Base-by-base conservation (phyloP, 92 coral and sea anemone species). In the Heteractis magnifica region DNA sequence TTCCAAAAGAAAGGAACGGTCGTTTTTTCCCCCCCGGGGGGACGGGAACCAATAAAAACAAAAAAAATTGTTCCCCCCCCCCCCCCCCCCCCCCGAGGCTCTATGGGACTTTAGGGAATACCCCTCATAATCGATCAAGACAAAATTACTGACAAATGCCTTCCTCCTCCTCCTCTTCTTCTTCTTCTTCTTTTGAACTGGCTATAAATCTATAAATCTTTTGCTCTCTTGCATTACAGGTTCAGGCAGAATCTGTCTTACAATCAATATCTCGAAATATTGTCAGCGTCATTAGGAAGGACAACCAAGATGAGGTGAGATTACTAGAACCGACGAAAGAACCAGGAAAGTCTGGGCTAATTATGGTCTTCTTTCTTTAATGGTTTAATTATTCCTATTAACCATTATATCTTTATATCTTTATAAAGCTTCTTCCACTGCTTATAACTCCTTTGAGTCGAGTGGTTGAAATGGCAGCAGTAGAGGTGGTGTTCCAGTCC, bases 201-300 rank as follows among this genome's bases (percentile, higher is more conserved):
- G 1, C 26, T 26, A 26, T 26, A 26, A 26, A 26, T 26, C 26
- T 26, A 26, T 26, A 26, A 26, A 26, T 26, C 15, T 68, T 15
- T 14, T 52, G 59, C 11, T 56, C 7, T 34, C 5, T 85, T 20
- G 62, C 23, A 9, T 4, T 78, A 23, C 71, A 93, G 97, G 87
- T 20, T 53, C 95, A 91, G 79, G 85, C 90, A 49, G 94, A 92
- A 21, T 74, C 90, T 19, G 87, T 93, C 18, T 73, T 91, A 5
- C 82, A 88, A 76, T 90, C 97, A 41, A 76, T 96, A 51, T 90
- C 94, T 52, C 83, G 94, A 79, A 92, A 96, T 80, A 84, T 96
- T 78, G 77, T 79, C 7, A 18, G 83, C 2, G 85, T 96, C 0
- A 90, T 94, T 15, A 96, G 89, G 89, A 96, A 87, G 81, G 98